Evolutionary conservation across 2,113 vertebrate species (phyloP).

Genomic region (Proteles cristata): DNA sequence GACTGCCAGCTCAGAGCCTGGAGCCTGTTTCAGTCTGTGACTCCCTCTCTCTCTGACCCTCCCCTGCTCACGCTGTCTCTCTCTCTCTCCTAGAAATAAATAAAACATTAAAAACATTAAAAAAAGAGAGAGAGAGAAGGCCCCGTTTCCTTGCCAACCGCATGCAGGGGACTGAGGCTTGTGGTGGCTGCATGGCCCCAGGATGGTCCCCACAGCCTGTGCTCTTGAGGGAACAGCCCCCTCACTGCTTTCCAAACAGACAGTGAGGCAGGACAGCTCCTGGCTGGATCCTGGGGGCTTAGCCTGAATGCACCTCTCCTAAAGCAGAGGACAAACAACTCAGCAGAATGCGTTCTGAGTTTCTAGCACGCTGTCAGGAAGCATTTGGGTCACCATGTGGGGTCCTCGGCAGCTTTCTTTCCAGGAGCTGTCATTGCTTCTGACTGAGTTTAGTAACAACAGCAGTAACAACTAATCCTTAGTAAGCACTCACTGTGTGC

Average conservation of each 20-base stretch:
- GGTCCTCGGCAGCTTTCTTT: neutral
- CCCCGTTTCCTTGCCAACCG: rapidly evolving
- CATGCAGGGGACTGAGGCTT: neutral
- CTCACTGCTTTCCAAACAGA: no score
- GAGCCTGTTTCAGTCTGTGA: no score
- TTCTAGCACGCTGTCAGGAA: neutral
- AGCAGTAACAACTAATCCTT: neutral
- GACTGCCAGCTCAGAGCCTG: no score
- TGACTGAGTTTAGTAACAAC: neutral
- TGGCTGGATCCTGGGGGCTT: neutral
- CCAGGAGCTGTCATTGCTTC: neutral
- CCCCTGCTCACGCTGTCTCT: no score
- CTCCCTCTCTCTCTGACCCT: no score
- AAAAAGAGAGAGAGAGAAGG: neutral
- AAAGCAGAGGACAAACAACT: neutral
- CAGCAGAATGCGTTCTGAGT: neutral
- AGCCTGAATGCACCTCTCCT: neutral
- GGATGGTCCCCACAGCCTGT: rapidly evolving
- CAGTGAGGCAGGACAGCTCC: neutral
- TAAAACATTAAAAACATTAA: no score
- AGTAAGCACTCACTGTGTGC: neutral
- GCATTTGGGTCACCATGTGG: neutral
- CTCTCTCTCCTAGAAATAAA: no score
- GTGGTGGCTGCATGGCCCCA: no score
- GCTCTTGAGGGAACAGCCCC: neutral